phyloP scores from a whole-genome alignment of 2,888 invertebrate genomes.

The Nymphalis c-album region DNA sequence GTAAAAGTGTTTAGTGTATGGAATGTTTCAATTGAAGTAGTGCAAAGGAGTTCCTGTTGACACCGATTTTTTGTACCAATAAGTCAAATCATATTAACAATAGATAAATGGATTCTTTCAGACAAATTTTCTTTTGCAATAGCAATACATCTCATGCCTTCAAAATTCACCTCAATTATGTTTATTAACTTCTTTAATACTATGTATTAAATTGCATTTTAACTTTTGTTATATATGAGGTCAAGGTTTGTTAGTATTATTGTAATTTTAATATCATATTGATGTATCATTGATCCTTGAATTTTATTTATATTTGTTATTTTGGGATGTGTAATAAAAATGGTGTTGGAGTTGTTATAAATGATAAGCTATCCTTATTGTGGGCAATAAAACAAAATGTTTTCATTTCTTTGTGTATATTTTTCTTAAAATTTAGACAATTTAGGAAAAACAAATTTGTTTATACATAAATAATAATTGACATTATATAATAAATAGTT shows the following conservation, averaged over 20 bases:
- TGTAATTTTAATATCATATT: background rate
- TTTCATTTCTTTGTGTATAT: slow-evolving; percentile 65
- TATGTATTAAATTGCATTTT: no score
- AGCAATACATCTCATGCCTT: no score
- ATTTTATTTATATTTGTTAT: slow-evolving; percentile 19
- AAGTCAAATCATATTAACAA: no score
- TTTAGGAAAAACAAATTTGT: slow-evolving; percentile 58
- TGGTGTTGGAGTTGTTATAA: slow-evolving; percentile 33
- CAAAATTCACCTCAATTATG: no score
- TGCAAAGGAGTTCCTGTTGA: no score
- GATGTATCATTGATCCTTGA: background rate
- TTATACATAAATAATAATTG: slow-evolving; percentile 68
- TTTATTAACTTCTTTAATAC: no score
- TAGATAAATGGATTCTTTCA: no score
- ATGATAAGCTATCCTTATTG: no score
- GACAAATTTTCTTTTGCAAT: no score
- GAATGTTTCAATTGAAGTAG: background rate
- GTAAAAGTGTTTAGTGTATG: slow-evolving; percentile 10
- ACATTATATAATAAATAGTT: slow-evolving; percentile 68
- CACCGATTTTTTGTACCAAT: no score
- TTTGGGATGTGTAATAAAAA: slow-evolving; percentile 27
- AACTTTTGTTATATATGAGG: no score
- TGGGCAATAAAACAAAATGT: slow-evolving; percentile 49
- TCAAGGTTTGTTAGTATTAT: no score
- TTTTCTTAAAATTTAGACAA: slow-evolving; percentile 72